Conservation (phyloP, 2,888 invertebrate genomes). For the Agonum fuliginosum region DNA sequence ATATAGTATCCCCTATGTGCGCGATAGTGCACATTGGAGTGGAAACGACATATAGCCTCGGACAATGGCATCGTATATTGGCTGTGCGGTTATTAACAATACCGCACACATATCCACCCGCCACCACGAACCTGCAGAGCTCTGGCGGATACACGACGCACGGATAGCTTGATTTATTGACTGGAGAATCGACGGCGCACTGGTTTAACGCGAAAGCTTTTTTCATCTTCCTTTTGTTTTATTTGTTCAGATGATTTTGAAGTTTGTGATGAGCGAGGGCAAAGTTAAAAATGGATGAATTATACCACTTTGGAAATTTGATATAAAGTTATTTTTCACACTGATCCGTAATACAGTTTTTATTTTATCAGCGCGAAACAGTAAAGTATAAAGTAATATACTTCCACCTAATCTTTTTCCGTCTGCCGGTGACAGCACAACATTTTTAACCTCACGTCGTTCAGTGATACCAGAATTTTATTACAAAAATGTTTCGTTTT, state of each 20-base stretch:
- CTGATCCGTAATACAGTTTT: constrained; percentile 6
- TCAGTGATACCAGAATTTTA: too few species aligned
- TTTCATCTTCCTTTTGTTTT: constrained; percentile 33
- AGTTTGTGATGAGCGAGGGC: constrained; percentile 27
- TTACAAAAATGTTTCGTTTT: too few species aligned
- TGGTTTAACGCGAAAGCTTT: constrained; percentile 31
- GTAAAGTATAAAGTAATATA: background rate
- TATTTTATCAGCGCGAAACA: constrained; percentile 22
- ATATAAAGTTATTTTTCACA: constrained; percentile 23
- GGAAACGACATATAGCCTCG: constrained; percentile 12
- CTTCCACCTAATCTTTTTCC: background rate
- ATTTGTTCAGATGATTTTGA: constrained; percentile 36
- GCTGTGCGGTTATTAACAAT: constrained; percentile 39
- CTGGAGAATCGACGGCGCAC: constrained; percentile 39
- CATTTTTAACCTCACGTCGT: too few species aligned
- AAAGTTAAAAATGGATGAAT: constrained; percentile 12
- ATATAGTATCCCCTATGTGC: constrained; percentile 2
- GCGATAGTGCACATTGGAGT: constrained; percentile 9
- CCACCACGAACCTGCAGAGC: background rate
- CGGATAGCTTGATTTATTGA: constrained; percentile 44
- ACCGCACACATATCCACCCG: constrained; percentile 2
- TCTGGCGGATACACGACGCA: constrained; percentile 24
- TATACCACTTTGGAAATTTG: constrained; percentile 21
- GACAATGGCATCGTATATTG: constrained; percentile 41
- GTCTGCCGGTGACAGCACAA: background rate